A percentile compares a stretch with the other conserved stretches of the same genome.
Conservation (phyloP, 2,888 invertebrate genomes). For the Melinaea marsaeus region DNA sequence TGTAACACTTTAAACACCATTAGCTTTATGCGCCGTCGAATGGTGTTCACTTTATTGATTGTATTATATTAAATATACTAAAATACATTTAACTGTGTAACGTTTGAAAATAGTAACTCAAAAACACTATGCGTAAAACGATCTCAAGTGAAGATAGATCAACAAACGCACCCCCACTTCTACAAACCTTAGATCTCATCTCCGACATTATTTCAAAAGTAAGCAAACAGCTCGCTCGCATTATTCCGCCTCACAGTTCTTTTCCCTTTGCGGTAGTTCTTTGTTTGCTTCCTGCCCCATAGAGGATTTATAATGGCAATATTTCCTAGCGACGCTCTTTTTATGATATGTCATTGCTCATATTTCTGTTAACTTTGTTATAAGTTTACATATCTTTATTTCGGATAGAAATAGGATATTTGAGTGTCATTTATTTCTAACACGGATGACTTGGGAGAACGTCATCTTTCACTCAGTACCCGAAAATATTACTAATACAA, state of each 20-base stretch:
- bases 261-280: conserved; percentile 27
- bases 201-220: conserved; percentile 14
- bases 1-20: no score
- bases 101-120: background rate
- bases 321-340: conserved; percentile 13
- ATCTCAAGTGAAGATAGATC: background rate
- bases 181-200: conserved; percentile 7
- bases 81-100: background rate
- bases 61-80: background rate
- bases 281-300: conserved; percentile 23
- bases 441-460: no score
- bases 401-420: no score
- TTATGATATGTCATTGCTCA: conserved; percentile 5
- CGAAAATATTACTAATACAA: background rate
- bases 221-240: conserved; percentile 8
- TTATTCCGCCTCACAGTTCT: conserved; percentile 24
- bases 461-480: no score
- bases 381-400: no score
- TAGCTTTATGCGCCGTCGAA: no score
- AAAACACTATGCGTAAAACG: background rate
- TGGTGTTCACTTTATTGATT: background rate
- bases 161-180: background rate
- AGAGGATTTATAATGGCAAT: conserved; percentile 28
- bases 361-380: conserved; percentile 17
- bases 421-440: no score